These are phyloP conservation scores for Umimayanthus kanabou DNA, from an alignment of 92 coral and sea anemone species.

Conservation along the genomic window DNA sequence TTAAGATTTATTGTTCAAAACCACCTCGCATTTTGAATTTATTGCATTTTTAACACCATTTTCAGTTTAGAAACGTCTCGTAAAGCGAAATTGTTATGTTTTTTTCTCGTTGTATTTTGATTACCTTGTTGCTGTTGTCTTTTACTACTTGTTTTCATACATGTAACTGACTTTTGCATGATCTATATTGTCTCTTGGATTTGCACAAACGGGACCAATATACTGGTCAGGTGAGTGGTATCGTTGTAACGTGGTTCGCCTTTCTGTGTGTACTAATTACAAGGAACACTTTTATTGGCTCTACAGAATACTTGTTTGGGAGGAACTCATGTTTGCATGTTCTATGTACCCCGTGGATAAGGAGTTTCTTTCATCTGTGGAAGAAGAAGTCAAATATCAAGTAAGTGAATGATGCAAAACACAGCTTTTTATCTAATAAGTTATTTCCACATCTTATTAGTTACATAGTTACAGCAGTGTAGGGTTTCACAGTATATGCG, in stretches of 20 bases:
- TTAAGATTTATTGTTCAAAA: no score
- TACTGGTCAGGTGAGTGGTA: not conserved
- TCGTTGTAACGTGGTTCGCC: not conserved
- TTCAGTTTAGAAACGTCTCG: no score
- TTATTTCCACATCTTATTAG: not conserved
- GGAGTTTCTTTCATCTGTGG: slow-evolving; percentile 77
- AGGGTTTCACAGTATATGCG: no score
- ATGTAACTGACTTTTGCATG: no score
- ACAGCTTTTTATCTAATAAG: no score
- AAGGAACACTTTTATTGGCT: not conserved
- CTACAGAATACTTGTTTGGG: slow-evolving; percentile 90
- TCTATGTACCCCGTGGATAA: slow-evolving; percentile 88
- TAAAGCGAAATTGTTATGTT: no score
- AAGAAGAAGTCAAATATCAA: slow-evolving; percentile 87
- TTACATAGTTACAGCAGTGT: not conserved
- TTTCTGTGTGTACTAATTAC: not conserved
- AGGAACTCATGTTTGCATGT: slow-evolving; percentile 98
- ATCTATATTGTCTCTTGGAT: no score
- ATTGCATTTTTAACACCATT: no score
- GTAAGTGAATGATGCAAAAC: slow-evolving; percentile 31
- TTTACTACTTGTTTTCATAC: no score
- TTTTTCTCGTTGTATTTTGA: no score
- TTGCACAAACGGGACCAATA: not conserved
- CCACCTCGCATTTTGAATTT: no score
- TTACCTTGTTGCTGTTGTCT: no score